phyloP scores from a whole-genome alignment of 2,797 vertebrate genomes.

The Micromesistius poutassou region DNA sequence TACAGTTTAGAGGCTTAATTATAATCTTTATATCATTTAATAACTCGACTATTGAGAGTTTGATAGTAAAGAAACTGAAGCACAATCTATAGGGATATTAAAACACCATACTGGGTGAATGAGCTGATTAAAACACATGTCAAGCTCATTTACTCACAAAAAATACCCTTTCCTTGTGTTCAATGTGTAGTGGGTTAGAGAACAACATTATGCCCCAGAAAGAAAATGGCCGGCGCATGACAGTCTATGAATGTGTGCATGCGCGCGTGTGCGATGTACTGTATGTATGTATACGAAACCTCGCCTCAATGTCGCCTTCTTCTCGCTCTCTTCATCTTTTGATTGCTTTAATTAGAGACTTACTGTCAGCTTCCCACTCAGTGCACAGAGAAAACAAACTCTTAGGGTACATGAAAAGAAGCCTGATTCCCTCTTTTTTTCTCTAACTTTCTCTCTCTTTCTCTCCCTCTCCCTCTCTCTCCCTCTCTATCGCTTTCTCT shows the following conservation, averaged over 20 bases:
- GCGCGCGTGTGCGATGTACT: constrained; percentile 4
- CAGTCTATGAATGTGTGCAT: constrained; percentile 19
- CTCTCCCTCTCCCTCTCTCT: no score
- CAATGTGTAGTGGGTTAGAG: no score
- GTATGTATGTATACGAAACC: constrained; percentile 14
- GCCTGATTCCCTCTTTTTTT: not conserved
- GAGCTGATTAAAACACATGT: not conserved
- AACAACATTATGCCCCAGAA: not conserved
- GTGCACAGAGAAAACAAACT: constrained; percentile 66
- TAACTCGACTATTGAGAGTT: no score
- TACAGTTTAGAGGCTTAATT: no score
- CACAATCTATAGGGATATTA: not conserved
- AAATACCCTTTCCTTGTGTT: no score
- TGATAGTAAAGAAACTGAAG: no score
- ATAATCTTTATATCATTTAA: no score
- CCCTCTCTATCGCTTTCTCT: no score
- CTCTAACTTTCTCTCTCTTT: no score
- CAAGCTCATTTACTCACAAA: not conserved
- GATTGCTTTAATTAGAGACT: constrained; percentile 80
- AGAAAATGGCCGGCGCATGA: constrained; percentile 7
- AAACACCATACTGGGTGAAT: not conserved
- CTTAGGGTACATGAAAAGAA: constrained; percentile 67
- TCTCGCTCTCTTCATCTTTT: constrained; percentile 67
- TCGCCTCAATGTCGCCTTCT: constrained; percentile 42
- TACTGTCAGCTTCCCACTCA: constrained; percentile 65